A percentile compares a stretch with the other conserved stretches of the same genome.
phyloP scores from a whole-genome alignment of 2,113 vertebrate genomes.

The Paracanthobrama guichenoti region DNA sequence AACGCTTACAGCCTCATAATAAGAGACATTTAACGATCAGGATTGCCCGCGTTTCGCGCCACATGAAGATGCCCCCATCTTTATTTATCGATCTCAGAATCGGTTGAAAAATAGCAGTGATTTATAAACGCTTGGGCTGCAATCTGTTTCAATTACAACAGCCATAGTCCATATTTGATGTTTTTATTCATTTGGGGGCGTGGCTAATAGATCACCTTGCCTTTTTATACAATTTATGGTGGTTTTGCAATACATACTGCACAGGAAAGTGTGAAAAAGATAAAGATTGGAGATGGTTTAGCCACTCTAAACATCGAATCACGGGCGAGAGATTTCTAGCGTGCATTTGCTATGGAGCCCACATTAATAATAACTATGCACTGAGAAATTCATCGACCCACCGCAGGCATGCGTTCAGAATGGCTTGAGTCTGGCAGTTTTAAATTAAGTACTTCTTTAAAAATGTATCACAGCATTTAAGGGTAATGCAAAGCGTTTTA shows the following conservation, averaged over 20 bases:
- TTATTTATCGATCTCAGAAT: constrained; percentile 61
- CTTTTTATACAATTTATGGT: neutral
- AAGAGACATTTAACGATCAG: constrained; percentile 5
- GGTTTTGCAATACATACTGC: neutral
- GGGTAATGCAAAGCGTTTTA: constrained; percentile 36
- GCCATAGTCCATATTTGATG: constrained; percentile 33
- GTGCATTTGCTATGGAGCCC: neutral
- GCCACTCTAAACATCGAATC: neutral
- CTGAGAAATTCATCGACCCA: constrained; percentile 27
- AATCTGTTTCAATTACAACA: constrained; percentile 59
- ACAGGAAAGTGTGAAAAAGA: neutral
- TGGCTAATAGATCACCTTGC: constrained; percentile 35
- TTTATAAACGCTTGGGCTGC: constrained; percentile 58
- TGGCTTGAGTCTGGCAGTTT: neutral
- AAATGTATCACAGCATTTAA: constrained; percentile 34
- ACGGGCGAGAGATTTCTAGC: neutral
- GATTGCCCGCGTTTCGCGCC: neutral
- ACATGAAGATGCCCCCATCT: neutral
- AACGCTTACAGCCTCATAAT: constrained; percentile 22
- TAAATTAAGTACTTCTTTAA: constrained; percentile 37
- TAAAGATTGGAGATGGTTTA: neutral
- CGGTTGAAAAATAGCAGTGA: constrained; percentile 61
- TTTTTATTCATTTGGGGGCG: constrained; percentile 7
- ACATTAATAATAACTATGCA: constrained; percentile 24
- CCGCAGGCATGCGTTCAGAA: neutral